A percentile compares a stretch with the other conserved stretches of the same genome.
Evolutionary conservation across 1,140 invertebrate species (phyloP).

Genomic region (Adoxophyes honmai): DNA sequence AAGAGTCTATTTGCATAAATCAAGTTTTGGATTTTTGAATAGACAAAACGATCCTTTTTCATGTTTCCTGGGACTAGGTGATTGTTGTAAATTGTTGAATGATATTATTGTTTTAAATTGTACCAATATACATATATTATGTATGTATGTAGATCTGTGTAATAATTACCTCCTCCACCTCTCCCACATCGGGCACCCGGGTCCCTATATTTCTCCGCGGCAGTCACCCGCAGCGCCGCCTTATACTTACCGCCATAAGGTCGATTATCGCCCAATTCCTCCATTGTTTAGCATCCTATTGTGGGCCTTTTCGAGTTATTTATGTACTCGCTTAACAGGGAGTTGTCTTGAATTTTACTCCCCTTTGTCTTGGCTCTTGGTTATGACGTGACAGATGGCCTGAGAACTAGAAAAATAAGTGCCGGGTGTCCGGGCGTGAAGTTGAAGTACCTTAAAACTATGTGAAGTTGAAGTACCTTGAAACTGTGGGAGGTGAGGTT

Average conservation of each 20-base stretch:
- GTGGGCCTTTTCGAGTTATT: background rate
- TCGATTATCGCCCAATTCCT: background rate
- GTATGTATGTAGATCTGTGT: too few species aligned
- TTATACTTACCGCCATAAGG: background rate
- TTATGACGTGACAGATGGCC: conserved; percentile 5
- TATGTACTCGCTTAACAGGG: conserved; percentile 10
- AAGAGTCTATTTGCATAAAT: too few species aligned
- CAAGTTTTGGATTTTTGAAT: too few species aligned
- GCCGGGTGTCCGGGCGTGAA: too few species aligned
- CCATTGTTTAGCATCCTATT: conserved; percentile 1
- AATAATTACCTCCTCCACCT: conserved; percentile 3
- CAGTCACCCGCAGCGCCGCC: conserved; percentile 8
- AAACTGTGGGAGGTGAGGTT: too few species aligned
- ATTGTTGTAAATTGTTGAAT: too few species aligned
- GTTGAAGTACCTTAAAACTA: too few species aligned
- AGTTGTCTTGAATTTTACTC: conserved; percentile 12
- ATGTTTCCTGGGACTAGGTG: too few species aligned
- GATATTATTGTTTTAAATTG: too few species aligned
- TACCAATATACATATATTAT: too few species aligned
- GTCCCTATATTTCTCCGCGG: conserved; percentile 1
- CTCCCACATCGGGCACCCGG: background rate
- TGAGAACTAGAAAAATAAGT: background rate
- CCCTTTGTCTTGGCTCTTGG: background rate
- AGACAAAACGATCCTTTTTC: too few species aligned
- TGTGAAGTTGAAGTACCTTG: too few species aligned